phyloP scores from a whole-genome alignment of 2,797 vertebrate species.

The Pteronotus mesoamericanus region DNA sequence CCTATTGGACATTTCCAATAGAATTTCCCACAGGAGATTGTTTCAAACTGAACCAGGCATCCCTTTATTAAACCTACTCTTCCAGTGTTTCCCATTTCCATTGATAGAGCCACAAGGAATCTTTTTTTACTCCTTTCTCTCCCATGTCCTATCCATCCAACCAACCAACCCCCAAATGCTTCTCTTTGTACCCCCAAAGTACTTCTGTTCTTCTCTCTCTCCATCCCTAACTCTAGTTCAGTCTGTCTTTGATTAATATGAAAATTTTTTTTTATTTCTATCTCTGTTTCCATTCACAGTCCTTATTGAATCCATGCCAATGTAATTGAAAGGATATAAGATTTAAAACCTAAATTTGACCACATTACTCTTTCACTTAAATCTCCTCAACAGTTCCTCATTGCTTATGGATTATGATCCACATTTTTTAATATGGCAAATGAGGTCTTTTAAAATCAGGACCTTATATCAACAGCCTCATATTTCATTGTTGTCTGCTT shows the following conservation, averaged over 20 bases:
- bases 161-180: neutral
- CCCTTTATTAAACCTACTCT: neutral
- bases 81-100: neutral
- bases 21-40: neutral
- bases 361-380: neutral
- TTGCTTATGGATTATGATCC: neutral
- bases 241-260: neutral
- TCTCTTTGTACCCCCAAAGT: neutral
- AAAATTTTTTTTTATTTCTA: neutral
- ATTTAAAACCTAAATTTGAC: neutral
- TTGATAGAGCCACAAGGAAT: neutral
- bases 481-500: neutral
- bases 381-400: neutral
- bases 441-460: neutral
- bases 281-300: neutral
- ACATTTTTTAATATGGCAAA: neutral
- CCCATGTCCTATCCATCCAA: neutral
- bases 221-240: neutral
- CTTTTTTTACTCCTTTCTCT: neutral
- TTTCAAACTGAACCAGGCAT: neutral
- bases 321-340: neutral
- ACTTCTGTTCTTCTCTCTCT: neutral
- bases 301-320: neutral
- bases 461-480: neutral
- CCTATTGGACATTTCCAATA: neutral